Conservation (phyloP, 2,888 invertebrate genomes). For the Rhimphoctona megacephalus region DNA sequence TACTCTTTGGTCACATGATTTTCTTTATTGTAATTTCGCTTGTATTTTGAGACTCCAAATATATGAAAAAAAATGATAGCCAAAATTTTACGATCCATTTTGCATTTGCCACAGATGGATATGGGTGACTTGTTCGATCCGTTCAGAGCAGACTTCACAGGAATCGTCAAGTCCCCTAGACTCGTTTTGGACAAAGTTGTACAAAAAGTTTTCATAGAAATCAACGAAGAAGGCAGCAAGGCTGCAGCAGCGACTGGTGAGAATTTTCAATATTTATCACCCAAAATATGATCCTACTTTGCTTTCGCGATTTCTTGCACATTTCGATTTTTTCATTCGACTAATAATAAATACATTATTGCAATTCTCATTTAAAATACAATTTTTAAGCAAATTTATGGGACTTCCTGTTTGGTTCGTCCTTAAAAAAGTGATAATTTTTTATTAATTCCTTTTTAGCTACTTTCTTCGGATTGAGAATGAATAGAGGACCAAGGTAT, state of each 20-base stretch:
- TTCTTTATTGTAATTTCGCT: background rate
- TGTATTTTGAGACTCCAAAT: background rate
- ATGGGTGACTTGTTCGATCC: background rate
- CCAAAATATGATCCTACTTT: background rate
- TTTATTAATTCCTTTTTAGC: background rate
- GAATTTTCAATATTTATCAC: background rate
- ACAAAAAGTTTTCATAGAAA: background rate
- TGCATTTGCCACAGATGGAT: constrained; percentile 82
- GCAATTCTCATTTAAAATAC: too few species aligned
- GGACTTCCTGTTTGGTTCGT: too few species aligned
- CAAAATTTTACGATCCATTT: constrained; percentile 86
- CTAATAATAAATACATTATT: background rate
- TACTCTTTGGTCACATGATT: too few species aligned
- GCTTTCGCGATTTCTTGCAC: background rate
- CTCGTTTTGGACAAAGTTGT: background rate
- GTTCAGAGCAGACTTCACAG: background rate
- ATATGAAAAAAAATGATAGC: background rate
- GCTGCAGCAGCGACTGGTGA: background rate
- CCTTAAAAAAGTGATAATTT: too few species aligned
- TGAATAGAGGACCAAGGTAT: background rate
- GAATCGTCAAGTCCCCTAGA: background rate
- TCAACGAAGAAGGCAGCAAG: constrained; percentile 3
- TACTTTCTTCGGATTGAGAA: background rate
- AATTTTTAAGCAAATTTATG: too few species aligned
- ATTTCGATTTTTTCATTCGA: background rate